Evolutionary conservation across 2,888 invertebrate species (phyloP).

Genomic region (Epirrhoe alternata): DNA sequence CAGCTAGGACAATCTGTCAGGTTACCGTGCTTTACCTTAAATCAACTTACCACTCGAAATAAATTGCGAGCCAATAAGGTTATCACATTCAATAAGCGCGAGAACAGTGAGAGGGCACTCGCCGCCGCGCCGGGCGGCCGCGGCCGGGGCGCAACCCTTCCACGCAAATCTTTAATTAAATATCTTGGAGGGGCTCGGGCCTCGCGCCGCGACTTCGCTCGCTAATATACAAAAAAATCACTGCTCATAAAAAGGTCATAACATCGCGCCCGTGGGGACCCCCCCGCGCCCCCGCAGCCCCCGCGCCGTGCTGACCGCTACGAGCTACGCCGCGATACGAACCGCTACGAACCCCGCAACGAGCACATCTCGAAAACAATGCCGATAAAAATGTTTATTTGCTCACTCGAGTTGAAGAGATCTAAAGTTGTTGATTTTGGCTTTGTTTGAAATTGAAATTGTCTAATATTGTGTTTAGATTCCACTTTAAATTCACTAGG

Average conservation of each 20-base stretch:
- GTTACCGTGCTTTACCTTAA: conserved; percentile 10
- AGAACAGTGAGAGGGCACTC: conserved; percentile 27
- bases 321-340: conserved; percentile 36
- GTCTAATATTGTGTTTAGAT: conserved; percentile 21
- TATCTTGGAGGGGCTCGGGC: conserved; percentile 43
- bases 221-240: conserved; percentile 65
- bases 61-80: conserved; percentile 33
- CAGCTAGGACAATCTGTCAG: neutral
- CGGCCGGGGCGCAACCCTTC: conserved; percentile 48
- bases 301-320: conserved; percentile 28
- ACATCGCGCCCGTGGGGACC: conserved; percentile 48
- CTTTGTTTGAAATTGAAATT: conserved; percentile 24
- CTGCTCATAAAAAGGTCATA: conserved; percentile 59
- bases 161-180: conserved; percentile 56
- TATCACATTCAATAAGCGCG: conserved; percentile 32
- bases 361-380: conserved; percentile 2
- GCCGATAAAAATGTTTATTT: conserved; percentile 7
- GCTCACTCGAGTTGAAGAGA: neutral
- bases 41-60: conserved; percentile 26
- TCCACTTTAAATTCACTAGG: conserved; percentile 24
- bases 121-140: conserved; percentile 22
- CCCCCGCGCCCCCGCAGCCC: conserved; percentile 28
- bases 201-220: conserved; percentile 39
- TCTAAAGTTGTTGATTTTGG: conserved; percentile 1
- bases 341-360: conserved; percentile 25